These are phyloP conservation scores for Gryon sp. DNA, from an alignment of 1,140 invertebrate genomes.

Conservation along the genomic window DNA sequence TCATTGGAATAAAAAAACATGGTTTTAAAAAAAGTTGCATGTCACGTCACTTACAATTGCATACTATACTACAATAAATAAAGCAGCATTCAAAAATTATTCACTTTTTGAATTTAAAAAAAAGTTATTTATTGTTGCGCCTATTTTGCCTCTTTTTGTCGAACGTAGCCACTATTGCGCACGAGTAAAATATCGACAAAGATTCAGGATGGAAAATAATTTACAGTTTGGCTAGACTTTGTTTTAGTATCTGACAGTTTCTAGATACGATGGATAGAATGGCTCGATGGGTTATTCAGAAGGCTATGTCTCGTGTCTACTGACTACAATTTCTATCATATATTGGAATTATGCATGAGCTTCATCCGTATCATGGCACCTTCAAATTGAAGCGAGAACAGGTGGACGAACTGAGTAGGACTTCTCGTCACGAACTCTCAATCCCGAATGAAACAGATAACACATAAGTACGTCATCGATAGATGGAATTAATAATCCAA, in stretches of 20 bases:
- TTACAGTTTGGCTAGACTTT: slow-evolving; percentile 41
- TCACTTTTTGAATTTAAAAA: background rate
- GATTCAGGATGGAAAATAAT: slow-evolving; percentile 39
- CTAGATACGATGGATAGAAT: slow-evolving; percentile 35
- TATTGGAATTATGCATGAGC: slow-evolving; percentile 65
- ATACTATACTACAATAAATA: too few species aligned
- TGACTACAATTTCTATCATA: slow-evolving; percentile 63
- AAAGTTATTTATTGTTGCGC: slow-evolving; percentile 32
- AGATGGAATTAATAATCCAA: slow-evolving; percentile 27
- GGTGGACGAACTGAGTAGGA: slow-evolving; percentile 42
- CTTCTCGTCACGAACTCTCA: slow-evolving; percentile 25
- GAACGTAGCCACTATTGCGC: background rate
- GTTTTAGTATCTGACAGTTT: slow-evolving; percentile 39
- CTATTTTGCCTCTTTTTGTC: background rate
- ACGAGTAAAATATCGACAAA: slow-evolving; percentile 42
- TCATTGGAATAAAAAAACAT: too few species aligned
- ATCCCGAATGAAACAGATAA: slow-evolving; percentile 35
- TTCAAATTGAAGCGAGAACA: slow-evolving; percentile 56
- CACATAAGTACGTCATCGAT: slow-evolving; percentile 29
- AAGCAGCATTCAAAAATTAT: slow-evolving; percentile 1
- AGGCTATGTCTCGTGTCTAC: slow-evolving; percentile 47
- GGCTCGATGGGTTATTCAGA: slow-evolving; percentile 62
- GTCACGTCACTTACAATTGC: too few species aligned
- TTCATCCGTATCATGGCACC: slow-evolving; percentile 52
- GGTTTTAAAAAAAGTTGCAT: too few species aligned